Conservation (phyloP, 2,888 invertebrate genomes). For the Sesamia inferens region DNA sequence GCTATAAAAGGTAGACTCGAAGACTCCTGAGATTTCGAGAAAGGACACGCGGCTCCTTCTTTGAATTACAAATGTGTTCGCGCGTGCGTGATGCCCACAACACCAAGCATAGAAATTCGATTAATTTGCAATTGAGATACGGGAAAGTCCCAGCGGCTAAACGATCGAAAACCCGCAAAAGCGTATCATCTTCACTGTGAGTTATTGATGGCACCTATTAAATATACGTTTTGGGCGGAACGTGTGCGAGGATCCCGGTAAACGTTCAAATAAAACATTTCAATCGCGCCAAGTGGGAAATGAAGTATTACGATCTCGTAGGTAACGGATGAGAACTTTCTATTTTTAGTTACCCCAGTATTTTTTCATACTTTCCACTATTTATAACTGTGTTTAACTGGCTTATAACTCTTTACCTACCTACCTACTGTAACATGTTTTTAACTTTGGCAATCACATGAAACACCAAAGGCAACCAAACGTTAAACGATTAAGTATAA, state of each 20-base stretch:
- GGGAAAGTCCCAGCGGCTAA: slow-evolving; percentile 77
- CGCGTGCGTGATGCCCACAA: slow-evolving; percentile 75
- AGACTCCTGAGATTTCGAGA: slow-evolving; percentile 73
- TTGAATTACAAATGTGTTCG: slow-evolving; percentile 83
- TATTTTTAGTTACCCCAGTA: slow-evolving; percentile 70
- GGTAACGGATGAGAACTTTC: slow-evolving; percentile 77
- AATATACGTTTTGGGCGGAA: slow-evolving; percentile 86
- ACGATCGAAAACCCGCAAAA: slow-evolving; percentile 82
- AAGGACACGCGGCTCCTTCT: slow-evolving; percentile 75
- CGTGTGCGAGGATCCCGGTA: slow-evolving; percentile 77
- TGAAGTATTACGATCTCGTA: slow-evolving; percentile 82
- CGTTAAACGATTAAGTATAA: slow-evolving; percentile 5
- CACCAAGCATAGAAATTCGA: slow-evolving; percentile 83
- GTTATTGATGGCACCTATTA: slow-evolving; percentile 90
- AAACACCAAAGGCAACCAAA: slow-evolving; percentile 25
- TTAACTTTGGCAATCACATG: slow-evolving; percentile 16
- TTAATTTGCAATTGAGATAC: slow-evolving; percentile 88
- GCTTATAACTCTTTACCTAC: background rate
- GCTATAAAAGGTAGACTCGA: slow-evolving; percentile 70
- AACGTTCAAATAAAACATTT: slow-evolving; percentile 86
- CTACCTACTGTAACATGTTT: background rate
- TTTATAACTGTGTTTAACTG: background rate
- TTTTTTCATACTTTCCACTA: slow-evolving; percentile 67
- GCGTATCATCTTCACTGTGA: slow-evolving; percentile 85
- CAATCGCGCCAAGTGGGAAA: slow-evolving; percentile 85